Evolutionary conservation across 2,113 vertebrate species (phyloP).

Genomic region (Illadopsis cleaveri): DNA sequence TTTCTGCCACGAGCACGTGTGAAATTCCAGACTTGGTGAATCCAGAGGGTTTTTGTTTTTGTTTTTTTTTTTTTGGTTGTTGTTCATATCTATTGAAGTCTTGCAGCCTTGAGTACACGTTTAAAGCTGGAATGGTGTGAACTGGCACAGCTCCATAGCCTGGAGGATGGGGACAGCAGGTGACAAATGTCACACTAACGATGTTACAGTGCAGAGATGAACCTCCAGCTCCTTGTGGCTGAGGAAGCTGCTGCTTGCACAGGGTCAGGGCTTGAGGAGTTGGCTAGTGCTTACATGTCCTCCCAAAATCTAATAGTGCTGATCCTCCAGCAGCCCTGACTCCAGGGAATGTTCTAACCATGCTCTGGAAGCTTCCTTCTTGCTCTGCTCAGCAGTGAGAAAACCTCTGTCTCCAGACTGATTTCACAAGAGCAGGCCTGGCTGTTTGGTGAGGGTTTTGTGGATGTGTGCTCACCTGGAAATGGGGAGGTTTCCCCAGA

Average conservation of each 20-base stretch:
- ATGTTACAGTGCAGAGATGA: neutral
- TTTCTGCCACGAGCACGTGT: neutral
- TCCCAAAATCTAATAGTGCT: neutral
- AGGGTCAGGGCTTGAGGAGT: neutral
- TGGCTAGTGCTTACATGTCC: conserved; percentile 9
- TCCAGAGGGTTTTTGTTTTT: neutral
- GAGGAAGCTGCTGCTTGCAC: neutral
- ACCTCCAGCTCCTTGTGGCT: neutral
- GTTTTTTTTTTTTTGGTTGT: neutral
- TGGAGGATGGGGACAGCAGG: neutral
- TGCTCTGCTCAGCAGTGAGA: neutral
- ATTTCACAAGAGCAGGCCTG: neutral
- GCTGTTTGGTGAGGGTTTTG: neutral
- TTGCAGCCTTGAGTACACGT: neutral
- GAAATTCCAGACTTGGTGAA: neutral
- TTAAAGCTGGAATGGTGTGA: neutral
- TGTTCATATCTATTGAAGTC: neutral
- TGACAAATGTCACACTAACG: neutral
- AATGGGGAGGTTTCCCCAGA: neutral
- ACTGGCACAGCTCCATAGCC: neutral
- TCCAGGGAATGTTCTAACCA: conserved; percentile 18
- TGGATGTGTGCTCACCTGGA: neutral
- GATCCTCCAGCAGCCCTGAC: neutral
- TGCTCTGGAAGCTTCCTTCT: conserved; percentile 16
- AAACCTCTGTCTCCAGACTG: neutral